Evolutionary conservation across 2,113 vertebrate species (phyloP).

Genomic region (Rallus limicola): DNA sequence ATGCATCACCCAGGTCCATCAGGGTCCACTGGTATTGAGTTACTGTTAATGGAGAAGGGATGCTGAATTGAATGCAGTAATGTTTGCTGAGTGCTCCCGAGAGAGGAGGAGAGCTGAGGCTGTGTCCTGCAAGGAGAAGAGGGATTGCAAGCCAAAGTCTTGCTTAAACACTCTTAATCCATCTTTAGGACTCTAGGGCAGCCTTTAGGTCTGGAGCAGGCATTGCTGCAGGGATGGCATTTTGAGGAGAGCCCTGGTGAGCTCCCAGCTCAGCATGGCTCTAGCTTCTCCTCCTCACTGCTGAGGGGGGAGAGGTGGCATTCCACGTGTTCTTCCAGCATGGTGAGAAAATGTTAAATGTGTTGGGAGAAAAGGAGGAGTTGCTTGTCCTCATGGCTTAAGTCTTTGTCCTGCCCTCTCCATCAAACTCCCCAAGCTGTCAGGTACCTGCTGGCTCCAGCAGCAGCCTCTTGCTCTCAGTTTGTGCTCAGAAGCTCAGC

Average conservation of each 20-base stretch:
- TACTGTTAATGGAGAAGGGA: constrained; percentile 6
- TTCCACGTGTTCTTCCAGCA: fast-evolving
- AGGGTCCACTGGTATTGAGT: constrained; percentile 15
- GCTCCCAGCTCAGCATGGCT: background rate
- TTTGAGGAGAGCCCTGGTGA: background rate
- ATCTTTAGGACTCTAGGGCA: background rate
- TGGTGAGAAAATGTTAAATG: background rate
- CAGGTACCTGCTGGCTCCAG: background rate
- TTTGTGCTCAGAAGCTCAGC: background rate
- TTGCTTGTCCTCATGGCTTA: background rate
- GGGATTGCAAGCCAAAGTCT: background rate
- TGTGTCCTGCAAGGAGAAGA: background rate
- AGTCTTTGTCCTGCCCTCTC: background rate
- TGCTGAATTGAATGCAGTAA: constrained; percentile 13
- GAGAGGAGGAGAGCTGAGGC: background rate
- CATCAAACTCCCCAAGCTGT: background rate
- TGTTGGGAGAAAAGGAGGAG: background rate
- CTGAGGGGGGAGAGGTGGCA: background rate
- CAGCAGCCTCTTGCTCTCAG: background rate
- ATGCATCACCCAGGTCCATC: background rate
- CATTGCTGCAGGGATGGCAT: background rate
- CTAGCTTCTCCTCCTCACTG: background rate
- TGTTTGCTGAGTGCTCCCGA: background rate
- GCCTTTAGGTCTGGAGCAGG: background rate
- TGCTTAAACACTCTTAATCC: background rate